Conservation (phyloP, 2,113 vertebrate genomes). For the Vombatus ursinus region DNA sequence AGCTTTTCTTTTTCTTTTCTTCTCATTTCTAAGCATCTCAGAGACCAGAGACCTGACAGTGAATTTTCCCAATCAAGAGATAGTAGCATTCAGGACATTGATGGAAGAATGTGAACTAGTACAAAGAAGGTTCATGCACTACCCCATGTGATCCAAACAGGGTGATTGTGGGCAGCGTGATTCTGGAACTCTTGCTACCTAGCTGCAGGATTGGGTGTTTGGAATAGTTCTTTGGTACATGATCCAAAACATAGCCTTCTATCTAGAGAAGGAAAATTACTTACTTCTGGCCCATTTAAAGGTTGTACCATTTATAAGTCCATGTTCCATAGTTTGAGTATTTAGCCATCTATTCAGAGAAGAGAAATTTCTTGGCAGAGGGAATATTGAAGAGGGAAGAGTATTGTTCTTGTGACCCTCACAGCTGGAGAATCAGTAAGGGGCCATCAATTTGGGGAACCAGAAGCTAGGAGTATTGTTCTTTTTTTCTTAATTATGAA, state of each 20-base stretch:
- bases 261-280: background rate
- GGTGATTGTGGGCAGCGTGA: background rate
- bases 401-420: background rate
- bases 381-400: background rate
- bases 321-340: background rate
- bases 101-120: background rate
- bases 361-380: background rate
- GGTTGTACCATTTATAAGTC: background rate
- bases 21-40: background rate
- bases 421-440: background rate
- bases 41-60: background rate
- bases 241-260: background rate
- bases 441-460: background rate
- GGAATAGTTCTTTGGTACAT: background rate
- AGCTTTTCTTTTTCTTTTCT: background rate
- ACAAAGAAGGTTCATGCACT: background rate
- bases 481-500: background rate
- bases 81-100: background rate
- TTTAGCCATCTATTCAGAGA: background rate
- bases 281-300: background rate
- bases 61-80: background rate
- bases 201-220: background rate
- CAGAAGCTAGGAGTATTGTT: background rate
- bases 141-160: background rate
- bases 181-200: background rate